Conservation (phyloP, 2,888 invertebrate genomes). For the Polia nebulosa region DNA sequence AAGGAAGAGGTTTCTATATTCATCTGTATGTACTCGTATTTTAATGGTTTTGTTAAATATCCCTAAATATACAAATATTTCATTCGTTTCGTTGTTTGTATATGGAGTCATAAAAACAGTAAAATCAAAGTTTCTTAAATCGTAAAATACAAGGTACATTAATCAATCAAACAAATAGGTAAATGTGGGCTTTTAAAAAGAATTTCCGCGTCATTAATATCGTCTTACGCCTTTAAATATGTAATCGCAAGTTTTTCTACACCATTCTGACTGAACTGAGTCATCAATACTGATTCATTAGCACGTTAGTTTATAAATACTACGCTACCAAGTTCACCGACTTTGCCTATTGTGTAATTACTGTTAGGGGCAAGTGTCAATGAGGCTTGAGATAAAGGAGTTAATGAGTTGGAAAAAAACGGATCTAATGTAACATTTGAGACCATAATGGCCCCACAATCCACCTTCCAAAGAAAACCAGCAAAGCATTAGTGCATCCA, state of each 20-base stretch:
- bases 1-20: background rate
- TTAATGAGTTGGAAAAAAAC: slow-evolving; percentile 30
- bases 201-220: slow-evolving; percentile 24
- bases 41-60: background rate
- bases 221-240: slow-evolving; percentile 12
- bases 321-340: slow-evolving; percentile 52
- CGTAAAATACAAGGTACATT: background rate
- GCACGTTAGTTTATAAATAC: slow-evolving; percentile 67
- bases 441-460: too few relatives aligned
- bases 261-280: slow-evolving; percentile 36
- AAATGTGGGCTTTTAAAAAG: background rate
- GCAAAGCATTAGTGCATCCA: background rate
- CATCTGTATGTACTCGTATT: background rate
- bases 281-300: slow-evolving; percentile 69
- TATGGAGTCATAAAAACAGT: background rate
- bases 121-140: background rate
- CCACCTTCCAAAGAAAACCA: too few relatives aligned
- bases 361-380: slow-evolving; percentile 15
- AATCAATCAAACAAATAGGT: slow-evolving; percentile 1
- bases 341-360: slow-evolving; percentile 50
- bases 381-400: slow-evolving; percentile 21
- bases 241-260: slow-evolving; percentile 20
- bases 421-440: background rate
- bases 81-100: background rate
- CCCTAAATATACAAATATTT: background rate